These are phyloP conservation scores for Heptranchias perlo DNA, from an alignment of 2,113 vertebrate genomes.

Conservation along the genomic window DNA sequence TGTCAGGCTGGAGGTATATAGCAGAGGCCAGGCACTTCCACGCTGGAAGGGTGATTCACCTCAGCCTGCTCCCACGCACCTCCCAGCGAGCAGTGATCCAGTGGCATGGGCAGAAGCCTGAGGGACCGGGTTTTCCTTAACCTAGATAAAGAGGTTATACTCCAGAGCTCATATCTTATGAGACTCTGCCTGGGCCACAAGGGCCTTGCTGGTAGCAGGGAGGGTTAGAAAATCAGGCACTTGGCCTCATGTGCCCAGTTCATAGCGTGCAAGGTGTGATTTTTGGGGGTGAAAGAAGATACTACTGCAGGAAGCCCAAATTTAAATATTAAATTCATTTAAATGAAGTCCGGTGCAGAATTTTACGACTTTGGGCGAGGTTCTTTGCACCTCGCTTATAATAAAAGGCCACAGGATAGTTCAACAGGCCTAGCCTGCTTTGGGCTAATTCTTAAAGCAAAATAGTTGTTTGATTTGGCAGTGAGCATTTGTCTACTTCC, in stretches of 20 bases:
- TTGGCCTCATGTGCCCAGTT: too few relatives aligned
- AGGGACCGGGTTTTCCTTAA: background rate
- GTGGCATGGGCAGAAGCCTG: background rate
- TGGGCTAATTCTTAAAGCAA: too few relatives aligned
- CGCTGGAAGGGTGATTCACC: background rate
- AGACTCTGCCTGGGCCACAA: background rate
- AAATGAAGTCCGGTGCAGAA: background rate
- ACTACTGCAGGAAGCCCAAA: background rate
- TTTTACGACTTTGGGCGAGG: too few relatives aligned
- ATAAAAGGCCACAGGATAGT: background rate
- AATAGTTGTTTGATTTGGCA: background rate
- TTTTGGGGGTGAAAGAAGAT: background rate
- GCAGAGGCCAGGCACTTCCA: background rate
- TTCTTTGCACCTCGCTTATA: background rate
- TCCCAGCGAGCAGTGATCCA: background rate
- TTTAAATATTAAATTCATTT: background rate
- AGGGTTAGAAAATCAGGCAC: background rate
- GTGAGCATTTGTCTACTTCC: background rate
- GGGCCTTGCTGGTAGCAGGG: background rate
- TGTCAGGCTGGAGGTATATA: background rate
- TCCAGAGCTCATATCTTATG: background rate
- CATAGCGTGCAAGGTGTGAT: background rate
- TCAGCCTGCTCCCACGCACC: background rate
- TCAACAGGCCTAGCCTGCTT: too few relatives aligned
- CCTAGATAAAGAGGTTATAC: background rate